Conservation (phyloP, 2,888 invertebrate species). For the Tanaodytes sp. region DNA sequence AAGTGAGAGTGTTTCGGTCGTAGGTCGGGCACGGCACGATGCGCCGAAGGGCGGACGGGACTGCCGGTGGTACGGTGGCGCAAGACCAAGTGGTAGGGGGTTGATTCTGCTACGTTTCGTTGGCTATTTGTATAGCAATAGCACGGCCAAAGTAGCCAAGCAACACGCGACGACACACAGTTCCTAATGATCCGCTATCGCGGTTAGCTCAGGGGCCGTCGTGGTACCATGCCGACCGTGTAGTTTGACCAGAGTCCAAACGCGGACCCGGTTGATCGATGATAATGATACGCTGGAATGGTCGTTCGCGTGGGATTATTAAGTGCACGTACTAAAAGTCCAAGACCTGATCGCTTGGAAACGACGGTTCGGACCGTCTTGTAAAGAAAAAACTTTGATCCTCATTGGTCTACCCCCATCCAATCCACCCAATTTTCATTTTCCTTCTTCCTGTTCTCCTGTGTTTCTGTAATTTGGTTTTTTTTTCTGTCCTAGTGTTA, state of each 20-base stretch:
- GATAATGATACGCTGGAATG: slow-evolving; percentile 15
- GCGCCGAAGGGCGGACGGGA: slow-evolving; percentile 39
- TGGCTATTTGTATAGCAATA: slow-evolving; percentile 35
- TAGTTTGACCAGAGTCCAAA: not conserved
- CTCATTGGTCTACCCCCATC: too few relatives aligned
- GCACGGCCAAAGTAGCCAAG: slow-evolving; percentile 66
- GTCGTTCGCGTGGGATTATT: not conserved
- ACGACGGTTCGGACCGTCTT: too few relatives aligned
- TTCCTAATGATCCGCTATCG: slow-evolving; percentile 62
- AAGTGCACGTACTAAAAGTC: not conserved
- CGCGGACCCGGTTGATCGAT: slow-evolving; percentile 1
- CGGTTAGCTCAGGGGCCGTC: slow-evolving; percentile 53
- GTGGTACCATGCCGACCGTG: not conserved
- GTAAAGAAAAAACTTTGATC: too few relatives aligned
- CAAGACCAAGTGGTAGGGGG: slow-evolving; percentile 40
- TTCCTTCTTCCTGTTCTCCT: too few relatives aligned
- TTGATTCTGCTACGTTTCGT: slow-evolving; percentile 30
- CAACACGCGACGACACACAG: slow-evolving; percentile 69
- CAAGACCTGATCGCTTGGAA: slow-evolving; percentile 24
- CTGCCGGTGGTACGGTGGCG: slow-evolving; percentile 36
- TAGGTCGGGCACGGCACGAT: slow-evolving; percentile 10
- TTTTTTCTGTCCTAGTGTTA: slow-evolving; percentile 5
- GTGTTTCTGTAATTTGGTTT: not conserved
- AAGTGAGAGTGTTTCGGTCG: slow-evolving; percentile 47
- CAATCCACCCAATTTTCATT: too few relatives aligned